Percentiles rank a stretch among this genome's conserved stretches.
Evolutionary conservation across 2,888 invertebrate genomes (phyloP).

Genomic region (Anaspis maculata): DNA sequence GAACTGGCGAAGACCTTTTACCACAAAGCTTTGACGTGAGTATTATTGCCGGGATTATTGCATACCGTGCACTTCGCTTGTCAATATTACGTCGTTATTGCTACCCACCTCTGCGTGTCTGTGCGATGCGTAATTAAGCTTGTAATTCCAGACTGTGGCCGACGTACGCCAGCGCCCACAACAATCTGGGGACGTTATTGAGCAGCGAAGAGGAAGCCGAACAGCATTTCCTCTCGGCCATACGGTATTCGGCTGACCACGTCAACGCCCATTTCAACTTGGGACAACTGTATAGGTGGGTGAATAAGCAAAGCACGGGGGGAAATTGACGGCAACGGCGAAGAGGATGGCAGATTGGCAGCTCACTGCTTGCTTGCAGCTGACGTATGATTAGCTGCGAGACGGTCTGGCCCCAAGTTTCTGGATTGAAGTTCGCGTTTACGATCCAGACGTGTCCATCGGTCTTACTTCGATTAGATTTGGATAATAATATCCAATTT

Average conservation of each 20-base stretch:
- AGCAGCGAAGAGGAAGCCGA: conserved; percentile 62
- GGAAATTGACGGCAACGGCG: not conserved
- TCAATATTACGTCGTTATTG: too few relatives aligned
- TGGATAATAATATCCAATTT: too few relatives aligned
- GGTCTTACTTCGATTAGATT: too few relatives aligned
- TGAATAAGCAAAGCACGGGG: too few relatives aligned
- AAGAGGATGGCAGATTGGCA: too few relatives aligned
- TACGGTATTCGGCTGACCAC: conserved; percentile 65
- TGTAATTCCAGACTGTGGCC: conserved; percentile 84
- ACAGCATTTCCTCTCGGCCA: conserved; percentile 65
- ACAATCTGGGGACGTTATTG: conserved; percentile 76
- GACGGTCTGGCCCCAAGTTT: too few relatives aligned
- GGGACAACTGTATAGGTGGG: conserved; percentile 74
- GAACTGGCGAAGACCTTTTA: conserved; percentile 71
- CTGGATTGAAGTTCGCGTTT: too few relatives aligned
- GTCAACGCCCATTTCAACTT: conserved; percentile 80
- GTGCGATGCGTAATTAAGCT: too few relatives aligned
- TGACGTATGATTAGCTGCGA: too few relatives aligned
- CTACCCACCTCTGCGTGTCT: too few relatives aligned
- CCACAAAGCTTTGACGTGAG: conserved; percentile 69
- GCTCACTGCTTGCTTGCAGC: too few relatives aligned
- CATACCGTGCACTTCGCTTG: conserved; percentile 1
- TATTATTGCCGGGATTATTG: conserved; percentile 17
- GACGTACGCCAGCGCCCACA: conserved; percentile 76
- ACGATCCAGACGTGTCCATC: too few relatives aligned